A percentile compares a stretch with the other conserved stretches of the same genome.
phyloP scores from a whole-genome alignment of 2,888 invertebrate species.

The Pyrrhia umbra region DNA sequence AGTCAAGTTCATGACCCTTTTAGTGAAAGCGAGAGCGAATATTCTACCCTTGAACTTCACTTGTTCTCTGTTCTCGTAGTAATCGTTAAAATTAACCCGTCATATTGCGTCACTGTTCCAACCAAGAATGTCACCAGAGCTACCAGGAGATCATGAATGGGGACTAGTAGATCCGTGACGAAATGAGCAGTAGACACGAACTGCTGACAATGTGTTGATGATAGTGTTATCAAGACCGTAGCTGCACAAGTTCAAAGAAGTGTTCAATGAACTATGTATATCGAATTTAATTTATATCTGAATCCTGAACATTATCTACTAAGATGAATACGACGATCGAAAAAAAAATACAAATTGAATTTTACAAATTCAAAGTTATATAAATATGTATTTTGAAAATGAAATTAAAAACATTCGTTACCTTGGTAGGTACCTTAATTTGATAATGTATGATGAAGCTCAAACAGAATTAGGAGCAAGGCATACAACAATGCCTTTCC shows the following conservation, averaged over 20 bases:
- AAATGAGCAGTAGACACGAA: neutral
- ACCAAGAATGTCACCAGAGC: slow-evolving; percentile 76
- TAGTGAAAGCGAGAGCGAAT: slow-evolving; percentile 9
- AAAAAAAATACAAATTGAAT: no score
- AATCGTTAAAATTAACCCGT: slow-evolving; percentile 56
- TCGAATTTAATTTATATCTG: no score
- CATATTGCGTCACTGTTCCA: slow-evolving; percentile 64
- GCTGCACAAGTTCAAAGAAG: neutral
- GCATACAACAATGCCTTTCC: no score
- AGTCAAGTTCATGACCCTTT: slow-evolving; percentile 42
- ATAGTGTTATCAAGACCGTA: neutral
- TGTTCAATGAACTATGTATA: no score
- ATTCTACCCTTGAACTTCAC: slow-evolving; percentile 27
- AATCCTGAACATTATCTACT: no score
- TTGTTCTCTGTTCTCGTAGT: slow-evolving; percentile 12
- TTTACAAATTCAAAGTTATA: no score
- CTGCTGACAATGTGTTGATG: neutral
- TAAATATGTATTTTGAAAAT: no score
- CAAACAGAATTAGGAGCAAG: no score
- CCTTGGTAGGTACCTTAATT: no score
- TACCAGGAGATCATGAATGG: slow-evolving; percentile 76
- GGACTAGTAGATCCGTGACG: slow-evolving; percentile 53
- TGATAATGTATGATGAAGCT: no score
- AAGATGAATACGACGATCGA: no score
- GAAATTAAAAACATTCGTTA: no score